A percentile compares a stretch with the other conserved stretches of the same genome.
Evolutionary conservation across 1,140 invertebrate species (phyloP).

Genomic region (Zaprionus africanus): DNA sequence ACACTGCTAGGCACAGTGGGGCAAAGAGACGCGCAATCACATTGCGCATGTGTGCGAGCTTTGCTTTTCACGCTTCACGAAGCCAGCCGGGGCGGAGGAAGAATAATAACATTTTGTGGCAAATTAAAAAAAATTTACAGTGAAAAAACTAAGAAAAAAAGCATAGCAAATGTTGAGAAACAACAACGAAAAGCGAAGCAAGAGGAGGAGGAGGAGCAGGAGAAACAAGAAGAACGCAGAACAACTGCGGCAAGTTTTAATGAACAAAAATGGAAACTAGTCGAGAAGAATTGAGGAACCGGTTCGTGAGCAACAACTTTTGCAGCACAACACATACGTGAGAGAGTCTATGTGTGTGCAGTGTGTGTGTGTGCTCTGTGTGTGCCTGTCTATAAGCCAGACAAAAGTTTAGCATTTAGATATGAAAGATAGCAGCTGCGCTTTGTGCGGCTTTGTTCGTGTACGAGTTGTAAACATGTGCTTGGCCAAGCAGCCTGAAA

Average conservation of each 20-base stretch:
- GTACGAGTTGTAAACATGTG: slow-evolving; percentile 60
- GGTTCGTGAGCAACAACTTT: slow-evolving; percentile 71
- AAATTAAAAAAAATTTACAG: slow-evolving; percentile 45
- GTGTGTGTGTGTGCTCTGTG: slow-evolving; percentile 41
- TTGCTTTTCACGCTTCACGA: slow-evolving; percentile 61
- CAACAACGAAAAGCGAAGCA: slow-evolving; percentile 33
- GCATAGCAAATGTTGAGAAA: slow-evolving; percentile 70
- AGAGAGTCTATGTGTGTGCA: neutral
- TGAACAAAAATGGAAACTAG: slow-evolving; percentile 71
- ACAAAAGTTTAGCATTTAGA: slow-evolving; percentile 76
- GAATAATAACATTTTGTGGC: slow-evolving; percentile 57
- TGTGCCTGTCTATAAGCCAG: slow-evolving; percentile 41
- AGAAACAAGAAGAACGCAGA: slow-evolving; percentile 2
- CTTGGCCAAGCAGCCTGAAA: slow-evolving; percentile 31
- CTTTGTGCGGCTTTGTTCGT: slow-evolving; percentile 67
- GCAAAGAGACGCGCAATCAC: slow-evolving; percentile 18
- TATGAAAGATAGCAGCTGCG: slow-evolving; percentile 68
- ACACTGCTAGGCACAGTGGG: slow-evolving; percentile 8
- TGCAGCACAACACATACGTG: slow-evolving; percentile 25
- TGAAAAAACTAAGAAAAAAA: slow-evolving; percentile 37
- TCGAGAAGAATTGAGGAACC: slow-evolving; percentile 62
- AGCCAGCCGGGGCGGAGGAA: too few species aligned
- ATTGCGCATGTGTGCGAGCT: slow-evolving; percentile 77
- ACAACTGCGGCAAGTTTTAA: slow-evolving; percentile 66
- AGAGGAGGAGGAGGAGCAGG: neutral